These are phyloP conservation scores for Corythoichthys intestinalis DNA, from an alignment of 2,113 vertebrate species.

Conservation along the genomic window DNA sequence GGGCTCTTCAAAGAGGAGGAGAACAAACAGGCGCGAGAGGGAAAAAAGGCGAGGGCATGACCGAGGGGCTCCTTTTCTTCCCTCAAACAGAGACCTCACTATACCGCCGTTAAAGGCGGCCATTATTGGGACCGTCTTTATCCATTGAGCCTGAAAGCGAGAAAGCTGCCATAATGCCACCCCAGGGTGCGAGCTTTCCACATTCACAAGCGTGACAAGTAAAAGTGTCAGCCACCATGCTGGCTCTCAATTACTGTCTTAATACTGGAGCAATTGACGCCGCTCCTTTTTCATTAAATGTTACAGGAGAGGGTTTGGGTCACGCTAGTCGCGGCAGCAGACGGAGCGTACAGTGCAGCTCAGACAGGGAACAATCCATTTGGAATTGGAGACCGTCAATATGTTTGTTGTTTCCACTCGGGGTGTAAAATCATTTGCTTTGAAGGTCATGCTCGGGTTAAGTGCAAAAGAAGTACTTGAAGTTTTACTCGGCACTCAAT, in stretches of 20 bases:
- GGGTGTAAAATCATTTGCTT: neutral
- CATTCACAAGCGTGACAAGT: neutral
- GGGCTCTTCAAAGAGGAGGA: constrained; percentile 62
- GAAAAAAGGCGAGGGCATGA: constrained; percentile 32
- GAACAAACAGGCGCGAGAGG: constrained; percentile 52
- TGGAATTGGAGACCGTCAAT: neutral
- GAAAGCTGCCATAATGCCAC: neutral
- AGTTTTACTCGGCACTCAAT: too few species aligned
- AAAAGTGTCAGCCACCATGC: constrained; percentile 1
- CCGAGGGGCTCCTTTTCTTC: constrained; percentile 43
- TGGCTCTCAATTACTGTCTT: constrained; percentile 1
- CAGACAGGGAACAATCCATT: neutral
- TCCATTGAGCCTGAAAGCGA: neutral
- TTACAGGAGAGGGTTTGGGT: neutral
- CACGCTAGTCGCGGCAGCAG: neutral
- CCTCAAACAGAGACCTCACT: neutral
- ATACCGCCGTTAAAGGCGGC: neutral
- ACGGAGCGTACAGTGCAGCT: neutral
- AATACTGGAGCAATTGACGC: neutral
- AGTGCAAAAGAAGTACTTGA: too few species aligned
- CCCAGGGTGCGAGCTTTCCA: neutral
- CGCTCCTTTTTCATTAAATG: neutral
- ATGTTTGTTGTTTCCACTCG: neutral
- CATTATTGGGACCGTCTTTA: neutral
- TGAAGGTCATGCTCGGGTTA: neutral